Conservation (phyloP, 2,888 invertebrate species). For the Julus scandinavius region DNA sequence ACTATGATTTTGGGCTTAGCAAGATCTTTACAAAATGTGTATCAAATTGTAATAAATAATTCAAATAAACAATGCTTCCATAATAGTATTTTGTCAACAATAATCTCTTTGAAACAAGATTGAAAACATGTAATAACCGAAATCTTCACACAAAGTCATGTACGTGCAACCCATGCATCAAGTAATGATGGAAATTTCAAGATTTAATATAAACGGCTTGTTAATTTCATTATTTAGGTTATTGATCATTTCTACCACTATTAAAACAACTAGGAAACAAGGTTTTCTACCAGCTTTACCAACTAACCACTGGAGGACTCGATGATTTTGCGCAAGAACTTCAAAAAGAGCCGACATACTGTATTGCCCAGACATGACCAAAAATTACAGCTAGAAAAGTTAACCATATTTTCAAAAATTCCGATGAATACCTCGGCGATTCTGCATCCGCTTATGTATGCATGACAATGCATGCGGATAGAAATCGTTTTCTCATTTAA, state of each 20-base stretch:
- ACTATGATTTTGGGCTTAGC: too few relatives aligned
- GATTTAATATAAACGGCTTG: too few relatives aligned
- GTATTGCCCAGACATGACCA: neutral
- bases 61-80: too few relatives aligned
- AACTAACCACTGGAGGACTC: neutral
- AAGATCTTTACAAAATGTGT: too few relatives aligned
- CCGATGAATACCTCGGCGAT: neutral
- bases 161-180: too few relatives aligned
- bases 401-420: neutral
- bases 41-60: too few relatives aligned
- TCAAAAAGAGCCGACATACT: neutral
- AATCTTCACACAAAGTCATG: too few relatives aligned
- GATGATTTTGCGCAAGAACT: neutral
- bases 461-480: neutral
- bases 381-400: neutral
- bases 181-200: too few relatives aligned
- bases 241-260: neutral
- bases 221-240: neutral
- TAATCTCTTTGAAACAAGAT: too few relatives aligned
- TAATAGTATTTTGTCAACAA: too few relatives aligned
- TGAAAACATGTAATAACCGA: too few relatives aligned
- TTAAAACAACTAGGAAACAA: neutral
- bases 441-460: neutral
- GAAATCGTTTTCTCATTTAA: neutral
- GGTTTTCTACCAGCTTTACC: neutral